Evolutionary conservation across 1,140 invertebrate species (phyloP), one percentile per base, ranked within the genome.

Genomic region (Doryteuthis pealeii): DNA sequence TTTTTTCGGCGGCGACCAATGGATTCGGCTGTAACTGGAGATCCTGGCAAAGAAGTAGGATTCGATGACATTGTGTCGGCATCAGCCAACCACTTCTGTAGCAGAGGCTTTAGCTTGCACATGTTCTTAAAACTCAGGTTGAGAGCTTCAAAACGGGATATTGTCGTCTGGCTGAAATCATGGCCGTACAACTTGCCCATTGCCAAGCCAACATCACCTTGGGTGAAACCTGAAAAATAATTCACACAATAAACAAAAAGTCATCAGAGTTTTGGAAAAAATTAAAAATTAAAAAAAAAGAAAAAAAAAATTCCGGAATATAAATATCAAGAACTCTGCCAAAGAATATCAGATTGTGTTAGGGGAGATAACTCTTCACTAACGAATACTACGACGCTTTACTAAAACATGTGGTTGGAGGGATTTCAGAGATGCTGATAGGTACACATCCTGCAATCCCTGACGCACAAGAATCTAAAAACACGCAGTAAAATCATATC

Each of bases 71-170:
- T 82, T 14, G 78, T 77, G 87, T 99, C 96, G 0, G 97, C 96
- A 87, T 99, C 97, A 84, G 97, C 94, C 32, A 99, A 88, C 97
- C 97, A 99, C 87, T 99, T 98, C 86, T 98, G 95, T 14, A 99
- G 90, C 62, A 99, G 89, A 0, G 97, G 97, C 88, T 99, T 99
- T 82, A 99, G 89, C 88, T 99, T 99, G 90, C 97, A 99, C 97
- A 99, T 99, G 85, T 99, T 99, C 88, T 99, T 99, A 89, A 99
- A 99, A 78, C 96, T 98, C 31, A 99, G 90, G 88, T 99, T 99
- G 33, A 99, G 90, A 0, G 97, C 97, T 89, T 99, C 97, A 88
- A 99, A 99, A 86, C 97, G 90, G 32, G 96, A 99, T 79, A 99
- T 99, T 45, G 97, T 99, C 31, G 97, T 99, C 89, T 99, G 97